A percentile compares a stretch with the other conserved stretches of the same genome.
Conservation (phyloP, 2,888 invertebrate genomes). For the Meghimatium bilineatum region DNA sequence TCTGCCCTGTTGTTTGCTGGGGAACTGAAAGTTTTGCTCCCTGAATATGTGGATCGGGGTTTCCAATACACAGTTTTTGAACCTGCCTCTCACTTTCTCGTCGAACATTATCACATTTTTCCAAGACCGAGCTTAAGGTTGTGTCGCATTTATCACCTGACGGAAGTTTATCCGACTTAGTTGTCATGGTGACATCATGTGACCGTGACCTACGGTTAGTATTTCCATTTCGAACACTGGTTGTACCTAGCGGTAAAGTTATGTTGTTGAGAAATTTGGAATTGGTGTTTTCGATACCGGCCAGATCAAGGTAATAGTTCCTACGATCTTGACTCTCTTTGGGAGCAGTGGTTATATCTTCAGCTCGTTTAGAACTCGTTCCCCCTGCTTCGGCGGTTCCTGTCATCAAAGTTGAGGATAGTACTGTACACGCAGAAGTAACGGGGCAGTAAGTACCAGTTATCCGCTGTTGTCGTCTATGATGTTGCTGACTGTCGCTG, state of each 20-base stretch:
- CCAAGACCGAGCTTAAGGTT: neutral
- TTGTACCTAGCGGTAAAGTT: slow-evolving; percentile 40
- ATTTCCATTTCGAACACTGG: slow-evolving; percentile 54
- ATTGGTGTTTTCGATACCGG: slow-evolving; percentile 74
- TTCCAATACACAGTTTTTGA: slow-evolving; percentile 50
- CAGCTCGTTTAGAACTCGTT: neutral
- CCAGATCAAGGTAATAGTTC: slow-evolving; percentile 76
- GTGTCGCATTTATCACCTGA: neutral
- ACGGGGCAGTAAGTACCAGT: slow-evolving; percentile 54
- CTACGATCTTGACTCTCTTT: slow-evolving; percentile 69
- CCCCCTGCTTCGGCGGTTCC: slow-evolving; percentile 9
- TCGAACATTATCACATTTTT: slow-evolving; percentile 57
- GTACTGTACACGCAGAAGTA: slow-evolving; percentile 43
- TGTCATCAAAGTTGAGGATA: slow-evolving; percentile 49
- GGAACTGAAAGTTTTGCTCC: slow-evolving; percentile 67
- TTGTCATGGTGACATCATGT: slow-evolving; percentile 73
- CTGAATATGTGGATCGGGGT: slow-evolving; percentile 54
- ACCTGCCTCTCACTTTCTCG: slow-evolving; percentile 57
- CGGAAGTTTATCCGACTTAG: slow-evolving; percentile 46
- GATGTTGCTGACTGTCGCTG: slow-evolving; percentile 62
- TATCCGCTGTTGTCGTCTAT: slow-evolving; percentile 63
- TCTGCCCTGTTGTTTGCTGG: slow-evolving; percentile 53
- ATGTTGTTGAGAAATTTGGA: slow-evolving; percentile 60
- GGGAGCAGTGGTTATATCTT: slow-evolving; percentile 28
- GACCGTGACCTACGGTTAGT: slow-evolving; percentile 78